A percentile compares a stretch with the other conserved stretches of the same genome.
These are phyloP conservation scores for Alloplasta piceator DNA, from an alignment of 2,888 invertebrate species.

Conservation along the genomic window DNA sequence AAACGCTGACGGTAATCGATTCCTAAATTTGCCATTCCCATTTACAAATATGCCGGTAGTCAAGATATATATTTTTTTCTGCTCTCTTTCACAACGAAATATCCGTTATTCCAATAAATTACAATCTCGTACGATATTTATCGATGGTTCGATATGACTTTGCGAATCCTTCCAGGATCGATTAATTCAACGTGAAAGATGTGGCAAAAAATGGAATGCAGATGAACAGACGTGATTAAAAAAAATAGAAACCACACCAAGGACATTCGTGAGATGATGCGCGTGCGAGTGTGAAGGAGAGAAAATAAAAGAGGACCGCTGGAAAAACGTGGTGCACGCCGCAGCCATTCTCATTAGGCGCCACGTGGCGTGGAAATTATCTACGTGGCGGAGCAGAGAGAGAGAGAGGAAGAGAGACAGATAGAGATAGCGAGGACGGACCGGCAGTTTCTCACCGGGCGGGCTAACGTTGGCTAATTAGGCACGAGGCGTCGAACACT, in stretches of 20 bases:
- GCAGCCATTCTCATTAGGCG: conserved; percentile 75
- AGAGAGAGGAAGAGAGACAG: conserved; percentile 28
- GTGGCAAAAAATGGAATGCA: conserved; percentile 15
- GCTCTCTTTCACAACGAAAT: background rate
- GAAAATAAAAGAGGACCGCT: conserved; percentile 46
- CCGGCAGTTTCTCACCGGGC: conserved; percentile 71
- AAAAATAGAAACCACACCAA: conserved; percentile 35
- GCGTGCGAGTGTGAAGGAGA: conserved; percentile 11
- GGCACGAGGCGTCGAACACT: conserved; percentile 77
- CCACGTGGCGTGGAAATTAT: conserved; percentile 79
- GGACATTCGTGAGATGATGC: conserved; percentile 23
- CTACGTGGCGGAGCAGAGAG: conserved; percentile 68
- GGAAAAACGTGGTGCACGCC: conserved; percentile 70
- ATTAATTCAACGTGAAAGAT: conserved; percentile 32
- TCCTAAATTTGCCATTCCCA: conserved; percentile 11
- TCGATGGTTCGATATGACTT: background rate
- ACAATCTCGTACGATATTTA: conserved; percentile 10
- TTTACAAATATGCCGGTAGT: background rate
- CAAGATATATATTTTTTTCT: background rate
- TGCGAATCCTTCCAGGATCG: conserved; percentile 17
- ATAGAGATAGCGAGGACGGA: conserved; percentile 66
- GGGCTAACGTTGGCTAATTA: conserved; percentile 76
- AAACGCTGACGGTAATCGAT: conserved; percentile 42
- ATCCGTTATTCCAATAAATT: background rate
- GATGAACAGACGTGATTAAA: conserved; percentile 41